phyloP scores from a whole-genome alignment of 1,140 invertebrate species.

The Trinorchestia longiramus region DNA sequence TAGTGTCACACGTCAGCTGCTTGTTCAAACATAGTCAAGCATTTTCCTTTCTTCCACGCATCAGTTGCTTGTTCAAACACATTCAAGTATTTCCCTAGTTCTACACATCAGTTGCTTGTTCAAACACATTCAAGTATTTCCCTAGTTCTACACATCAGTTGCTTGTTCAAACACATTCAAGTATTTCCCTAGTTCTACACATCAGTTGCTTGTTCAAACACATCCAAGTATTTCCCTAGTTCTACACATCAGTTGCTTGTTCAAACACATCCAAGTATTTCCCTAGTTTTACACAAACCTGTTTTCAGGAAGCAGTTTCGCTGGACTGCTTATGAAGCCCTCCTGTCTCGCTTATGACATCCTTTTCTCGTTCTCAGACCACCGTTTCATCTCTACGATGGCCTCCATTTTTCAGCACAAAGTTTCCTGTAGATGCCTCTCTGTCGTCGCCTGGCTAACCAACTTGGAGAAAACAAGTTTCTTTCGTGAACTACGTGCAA shows the following conservation, averaged over 20 bases:
- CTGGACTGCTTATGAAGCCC: conserved; percentile 31
- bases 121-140: neutral
- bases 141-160: neutral
- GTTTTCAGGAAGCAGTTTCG: conserved; percentile 42
- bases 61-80: too few relatives aligned
- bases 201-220: too few relatives aligned
- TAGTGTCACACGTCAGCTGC: too few relatives aligned
- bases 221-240: neutral
- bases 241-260: neutral
- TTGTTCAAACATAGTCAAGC: too few relatives aligned
- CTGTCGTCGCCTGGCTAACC: neutral
- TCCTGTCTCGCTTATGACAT: conserved; percentile 47
- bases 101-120: neutral
- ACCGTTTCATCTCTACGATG: conserved; percentile 52
- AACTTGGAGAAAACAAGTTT: conserved; percentile 4
- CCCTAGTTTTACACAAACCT: neutral
- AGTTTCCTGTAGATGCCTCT: conserved; percentile 39
- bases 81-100: too few relatives aligned
- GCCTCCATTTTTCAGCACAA: conserved; percentile 8
- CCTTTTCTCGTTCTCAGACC: conserved; percentile 45
- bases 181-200: neutral
- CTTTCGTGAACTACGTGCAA: neutral
- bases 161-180: neutral
- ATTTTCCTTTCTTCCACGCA: too few relatives aligned
- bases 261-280: neutral